Evolutionary conservation across 2,888 invertebrate species (phyloP), one percentile per base, ranked within the genome.

Genomic region (Orchesellides sinensis): DNA sequence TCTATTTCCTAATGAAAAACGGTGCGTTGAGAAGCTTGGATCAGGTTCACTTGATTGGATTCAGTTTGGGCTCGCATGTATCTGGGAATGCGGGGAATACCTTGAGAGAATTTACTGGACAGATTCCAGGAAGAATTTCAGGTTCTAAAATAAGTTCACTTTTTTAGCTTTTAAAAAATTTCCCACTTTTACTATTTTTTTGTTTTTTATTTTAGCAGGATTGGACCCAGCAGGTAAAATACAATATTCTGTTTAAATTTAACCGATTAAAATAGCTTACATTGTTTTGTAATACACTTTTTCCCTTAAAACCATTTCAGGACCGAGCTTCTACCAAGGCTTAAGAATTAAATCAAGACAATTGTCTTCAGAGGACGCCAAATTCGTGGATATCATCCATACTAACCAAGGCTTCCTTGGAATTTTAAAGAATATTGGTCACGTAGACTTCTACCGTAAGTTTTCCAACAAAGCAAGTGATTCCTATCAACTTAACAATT

Each of bases 341-440:
- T 29, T 78, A 2, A 35, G n/a, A 21, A 12, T 74, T 1, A 69
- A 52, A 1, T 63, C 73, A 0, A 35, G 77, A 12, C 72, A 82
- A 49, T 45, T 84, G 35, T 68, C 59, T 0, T 32, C 54, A 4
- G 82, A 74, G 14, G 80, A 78, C 52, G 84, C 84, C 6, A 66
- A 73, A 14, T 84, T 82, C 70, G 84, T 84, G 0, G 84, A 84
- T 35, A 74, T 84, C 12, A 82, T 78, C 17, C 84, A 84, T 21
- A 78, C 82, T 8, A 79, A 78, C 25, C 78, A 82, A 40, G 84
- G 84, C n/a, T 74, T 63, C 0, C 23, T 74, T 0, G 84, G 84
- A 10, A 82, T 74, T 12, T 69, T 69, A 19, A 68, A 77, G 23
- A 69, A 73, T 29, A 69, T 84, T 47, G 84, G 84, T 14, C 82